Base-by-base conservation (phyloP, 2,797 vertebrate genomes). In the Thunnus albacares region DNA sequence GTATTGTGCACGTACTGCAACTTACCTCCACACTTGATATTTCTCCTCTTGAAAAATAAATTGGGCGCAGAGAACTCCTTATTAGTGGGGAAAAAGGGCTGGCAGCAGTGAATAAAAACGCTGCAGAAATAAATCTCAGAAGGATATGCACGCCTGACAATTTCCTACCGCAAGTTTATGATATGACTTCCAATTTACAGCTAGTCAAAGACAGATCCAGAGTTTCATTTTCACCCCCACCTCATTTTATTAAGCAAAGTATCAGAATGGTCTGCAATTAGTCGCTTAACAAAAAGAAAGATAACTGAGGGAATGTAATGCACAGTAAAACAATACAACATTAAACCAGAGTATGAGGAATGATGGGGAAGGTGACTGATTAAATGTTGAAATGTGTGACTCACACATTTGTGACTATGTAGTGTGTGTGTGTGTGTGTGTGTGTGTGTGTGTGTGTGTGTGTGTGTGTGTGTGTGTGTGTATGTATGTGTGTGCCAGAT, bases 231-330 rank as follows among this genome's bases (percentile, higher is more conserved):
- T 88, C 70, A 89, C 68, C 85, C 67, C 67, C 71, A 84, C 74
- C 78, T 89, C 60, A 41, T 92, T 93, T 93, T 92, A 94, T 95
- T 95, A 92, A 93, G 93, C 91, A 94, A 91, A 92, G 84, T 87
- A 88, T 92, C 79, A 88, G 90, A 93, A 90, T 66, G 81, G 47
- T 79, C 85, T 90, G 88, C 67, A 84, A 69, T 95, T 93, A 93
- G 88, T 90, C 56, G 62, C 85, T 85, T 53, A 87, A 89, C 79
- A 83, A 75, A 84, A 83, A 53, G 71, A 79, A 71, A 79, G 73
- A 75, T 67, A 78, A 72, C 70, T 84, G 33, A 82, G 17, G 82
- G 84, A 92, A 90, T 89, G 88, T 80, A 72, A 79, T 51, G 71
- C 81, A 89, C 83, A 87, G 71, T 59, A 82, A 2, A 0, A 35